Percentiles rank a stretch among this genome's conserved stretches.
These are phyloP conservation scores for Zaprionus lineosus DNA, from an alignment of 2,888 invertebrate genomes.

Conservation along the genomic window DNA sequence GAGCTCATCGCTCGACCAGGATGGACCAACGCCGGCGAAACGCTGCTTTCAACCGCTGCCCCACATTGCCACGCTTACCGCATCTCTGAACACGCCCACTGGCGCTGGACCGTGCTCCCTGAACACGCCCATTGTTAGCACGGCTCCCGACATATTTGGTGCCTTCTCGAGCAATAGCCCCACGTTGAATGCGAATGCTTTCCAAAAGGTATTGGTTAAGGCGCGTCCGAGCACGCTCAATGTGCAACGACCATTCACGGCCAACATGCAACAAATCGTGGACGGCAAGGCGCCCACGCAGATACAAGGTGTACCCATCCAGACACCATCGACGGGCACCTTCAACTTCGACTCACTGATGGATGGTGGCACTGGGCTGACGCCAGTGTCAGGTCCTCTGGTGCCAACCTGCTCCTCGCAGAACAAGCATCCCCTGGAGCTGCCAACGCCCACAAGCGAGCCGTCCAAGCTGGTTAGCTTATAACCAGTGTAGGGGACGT, in stretches of 20 bases:
- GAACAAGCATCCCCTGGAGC: slow-evolving; percentile 88
- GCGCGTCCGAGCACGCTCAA: slow-evolving; percentile 89
- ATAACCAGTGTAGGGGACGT: slow-evolving; percentile 84
- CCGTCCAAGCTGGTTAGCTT: slow-evolving; percentile 92
- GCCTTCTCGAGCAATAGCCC: slow-evolving; percentile 48
- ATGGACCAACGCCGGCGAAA: slow-evolving; percentile 80
- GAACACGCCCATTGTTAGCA: slow-evolving; percentile 80
- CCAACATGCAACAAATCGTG: slow-evolving; percentile 80
- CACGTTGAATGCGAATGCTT: slow-evolving; percentile 51
- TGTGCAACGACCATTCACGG: slow-evolving; percentile 85
- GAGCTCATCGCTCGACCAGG: slow-evolving; percentile 75
- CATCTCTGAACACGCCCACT: slow-evolving; percentile 78
- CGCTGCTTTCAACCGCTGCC: slow-evolving; percentile 74
- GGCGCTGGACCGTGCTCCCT: slow-evolving; percentile 81
- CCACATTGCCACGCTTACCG: slow-evolving; percentile 80
- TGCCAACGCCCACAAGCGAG: slow-evolving; percentile 88
- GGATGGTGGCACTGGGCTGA: slow-evolving; percentile 96
- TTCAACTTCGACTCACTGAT: slow-evolving; percentile 96
- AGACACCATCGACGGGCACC: slow-evolving; percentile 93
- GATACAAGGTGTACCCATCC: slow-evolving; percentile 91
- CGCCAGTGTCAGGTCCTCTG: slow-evolving; percentile 90
- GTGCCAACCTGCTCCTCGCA: slow-evolving; percentile 88
- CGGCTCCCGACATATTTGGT: slow-evolving; percentile 70
- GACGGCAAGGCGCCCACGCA: slow-evolving; percentile 84
- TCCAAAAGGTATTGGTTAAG: slow-evolving; percentile 80